Evolutionary conservation across 2,888 invertebrate species (phyloP).

Genomic region (Eristalis arbustorum): DNA sequence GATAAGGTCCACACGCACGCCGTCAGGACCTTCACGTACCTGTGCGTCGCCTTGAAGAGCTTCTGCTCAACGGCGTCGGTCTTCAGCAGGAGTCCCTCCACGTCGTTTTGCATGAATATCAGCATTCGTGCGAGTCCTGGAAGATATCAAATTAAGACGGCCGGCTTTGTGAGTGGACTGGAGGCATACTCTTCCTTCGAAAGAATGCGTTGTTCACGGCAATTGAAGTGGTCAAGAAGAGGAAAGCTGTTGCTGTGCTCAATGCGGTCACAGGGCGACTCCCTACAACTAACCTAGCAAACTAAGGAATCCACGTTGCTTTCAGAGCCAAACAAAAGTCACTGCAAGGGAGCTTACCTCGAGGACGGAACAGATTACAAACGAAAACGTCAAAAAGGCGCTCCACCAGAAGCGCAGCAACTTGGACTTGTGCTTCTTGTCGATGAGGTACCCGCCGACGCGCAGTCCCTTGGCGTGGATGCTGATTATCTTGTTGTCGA

Average conservation of each 20-base stretch:
- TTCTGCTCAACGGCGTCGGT: constrained; percentile 72
- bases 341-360: constrained; percentile 53
- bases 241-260: constrained; percentile 74
- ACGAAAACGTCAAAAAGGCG: constrained; percentile 73
- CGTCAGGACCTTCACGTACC: constrained; percentile 72
- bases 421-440: constrained; percentile 69
- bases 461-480: constrained; percentile 73
- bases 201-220: constrained; percentile 73
- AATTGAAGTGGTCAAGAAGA: constrained; percentile 74
- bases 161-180: background rate
- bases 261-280: constrained; percentile 71
- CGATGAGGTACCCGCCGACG: constrained; percentile 73
- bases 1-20: constrained; percentile 72
- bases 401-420: constrained; percentile 71
- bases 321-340: no score
- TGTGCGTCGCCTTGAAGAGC: constrained; percentile 69
- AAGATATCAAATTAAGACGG: background rate
- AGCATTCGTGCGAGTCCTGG: constrained; percentile 73
- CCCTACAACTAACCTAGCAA: constrained; percentile 3
- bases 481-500: constrained; percentile 72
- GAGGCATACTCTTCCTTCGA: constrained; percentile 73
- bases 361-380: constrained; percentile 72
- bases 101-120: constrained; percentile 71
- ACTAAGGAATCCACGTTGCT: background rate
- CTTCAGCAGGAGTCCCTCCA: constrained; percentile 63